Evolutionary conservation across 2,113 vertebrate species (phyloP).

Genomic region (Xyrauchen texanus): DNA sequence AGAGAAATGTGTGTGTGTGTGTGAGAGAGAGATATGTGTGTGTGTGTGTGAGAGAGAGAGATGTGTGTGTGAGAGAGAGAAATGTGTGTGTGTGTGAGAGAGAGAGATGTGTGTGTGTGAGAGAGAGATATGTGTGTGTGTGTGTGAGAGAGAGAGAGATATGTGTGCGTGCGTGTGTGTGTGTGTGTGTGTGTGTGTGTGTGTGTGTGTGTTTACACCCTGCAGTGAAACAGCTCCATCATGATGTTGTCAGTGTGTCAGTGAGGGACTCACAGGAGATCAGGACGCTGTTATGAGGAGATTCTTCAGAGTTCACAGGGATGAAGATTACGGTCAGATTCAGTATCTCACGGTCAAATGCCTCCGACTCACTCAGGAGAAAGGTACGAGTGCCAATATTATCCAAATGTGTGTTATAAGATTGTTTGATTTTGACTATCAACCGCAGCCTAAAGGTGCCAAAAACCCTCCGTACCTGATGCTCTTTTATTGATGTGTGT

Average conservation of each 20-base stretch:
- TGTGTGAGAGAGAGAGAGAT: no score
- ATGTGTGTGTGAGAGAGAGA: no score
- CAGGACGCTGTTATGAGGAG: conserved; percentile 64
- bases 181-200: neutral
- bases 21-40: no score
- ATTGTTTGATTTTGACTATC: neutral
- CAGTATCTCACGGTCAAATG: conserved; percentile 77
- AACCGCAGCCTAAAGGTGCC: no score
- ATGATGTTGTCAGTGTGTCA: neutral
- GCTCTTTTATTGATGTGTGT: no score
- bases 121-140: no score
- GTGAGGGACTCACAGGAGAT: neutral
- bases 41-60: no score
- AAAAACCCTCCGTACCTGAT: no score
- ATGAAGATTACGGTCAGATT: conserved; percentile 74
- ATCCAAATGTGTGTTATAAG: neutral
- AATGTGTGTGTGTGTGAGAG: no score
- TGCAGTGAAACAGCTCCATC: neutral
- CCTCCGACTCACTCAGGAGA: conserved; percentile 69
- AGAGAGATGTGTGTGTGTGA: no score
- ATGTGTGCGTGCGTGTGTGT: neutral
- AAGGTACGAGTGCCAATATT: conserved; percentile 57
- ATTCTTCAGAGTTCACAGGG: conserved; percentile 67
- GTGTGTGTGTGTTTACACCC: neutral
- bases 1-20: no score